phyloP scores from a whole-genome alignment of 2,113 vertebrate genomes.

The Trematomus loennbergii region DNA sequence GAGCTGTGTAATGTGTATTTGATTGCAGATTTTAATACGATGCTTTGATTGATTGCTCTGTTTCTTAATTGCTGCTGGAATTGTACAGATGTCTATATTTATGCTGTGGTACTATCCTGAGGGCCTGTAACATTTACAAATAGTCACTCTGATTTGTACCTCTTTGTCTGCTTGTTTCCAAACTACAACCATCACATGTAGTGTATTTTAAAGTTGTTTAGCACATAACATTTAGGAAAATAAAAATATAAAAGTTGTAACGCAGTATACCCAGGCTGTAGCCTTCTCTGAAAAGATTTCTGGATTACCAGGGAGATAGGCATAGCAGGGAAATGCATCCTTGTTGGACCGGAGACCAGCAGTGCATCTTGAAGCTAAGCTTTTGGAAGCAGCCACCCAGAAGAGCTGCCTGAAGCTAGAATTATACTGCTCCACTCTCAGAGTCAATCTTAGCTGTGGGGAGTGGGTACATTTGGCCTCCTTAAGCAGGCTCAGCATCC shows the following conservation, averaged over 20 bases:
- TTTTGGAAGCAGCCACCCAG: constrained; percentile 66
- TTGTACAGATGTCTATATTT: too few species aligned
- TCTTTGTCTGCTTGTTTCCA: neutral
- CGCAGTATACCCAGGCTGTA: neutral
- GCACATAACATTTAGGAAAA: constrained; percentile 5
- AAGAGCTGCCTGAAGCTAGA: constrained; percentile 70
- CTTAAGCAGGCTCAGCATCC: constrained; percentile 57
- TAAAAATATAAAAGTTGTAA: constrained; percentile 9
- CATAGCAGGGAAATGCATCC: constrained; percentile 46
- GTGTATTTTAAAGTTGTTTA: neutral
- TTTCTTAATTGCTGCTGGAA: too few species aligned
- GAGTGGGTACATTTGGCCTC: constrained; percentile 67
- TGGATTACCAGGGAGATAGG: constrained; percentile 39
- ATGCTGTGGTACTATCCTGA: neutral
- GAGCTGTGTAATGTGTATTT: too few species aligned
- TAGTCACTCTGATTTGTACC: neutral
- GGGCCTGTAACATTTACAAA: neutral
- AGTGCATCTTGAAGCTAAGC: constrained; percentile 68
- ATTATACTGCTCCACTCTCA: constrained; percentile 66
- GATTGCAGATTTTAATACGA: too few species aligned
- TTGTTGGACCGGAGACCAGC: constrained; percentile 57
- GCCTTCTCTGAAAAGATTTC: constrained; percentile 28
- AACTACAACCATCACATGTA: neutral
- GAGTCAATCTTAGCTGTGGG: constrained; percentile 68
- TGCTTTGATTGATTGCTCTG: too few species aligned